Base-by-base conservation (phyloP, 2,888 invertebrate genomes). In the Brenthis ino region DNA sequence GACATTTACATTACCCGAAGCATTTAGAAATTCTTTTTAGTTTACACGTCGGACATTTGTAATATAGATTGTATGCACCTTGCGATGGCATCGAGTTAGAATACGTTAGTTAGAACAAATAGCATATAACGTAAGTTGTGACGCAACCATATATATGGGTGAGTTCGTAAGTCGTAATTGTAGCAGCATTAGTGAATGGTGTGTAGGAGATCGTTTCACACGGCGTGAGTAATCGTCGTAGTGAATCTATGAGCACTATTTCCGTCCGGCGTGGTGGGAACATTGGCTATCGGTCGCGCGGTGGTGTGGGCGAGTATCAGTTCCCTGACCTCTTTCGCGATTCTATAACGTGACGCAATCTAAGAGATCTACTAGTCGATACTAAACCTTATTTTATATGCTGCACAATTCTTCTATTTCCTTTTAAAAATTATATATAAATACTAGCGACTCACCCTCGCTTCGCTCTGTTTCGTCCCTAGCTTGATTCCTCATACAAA, bases 261-360 rank as follows among this genome's bases (percentile, higher is more conserved):
- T 71, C 72, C 75, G 73, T 68, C 68, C 65, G 56, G 60, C 57
- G 65, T 53, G 72, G 72, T 70, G 74, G 75, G 71, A 67, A 72
- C 74, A 70, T 68, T 70, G 72, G 66, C 68, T 72, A 70, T 82
- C 80, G 77, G 75, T 72, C 77, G 77, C 73, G 63, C 53, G 37
- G 14, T 61, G 67, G 74, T 65, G 84, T 83, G 80, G 85, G 83
- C 83, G 84, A 80, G 80, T 75, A 80, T 80, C 77, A 83, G 86
- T 85, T 85, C 84, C 79, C 79, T 86, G 89, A 88, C 88, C 89
- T 82, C 84, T 80, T 85, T 83, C 77, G 76, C 76, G 78, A 81
- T 74, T 77, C 67, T 68, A 68, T 68, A 64, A 68, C 63, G 78
- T 78, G 70, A 72, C 72, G 72, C 71, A 72, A 75, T 72, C 51